Base-by-base conservation (phyloP, 2,113 vertebrate species). In the Argyrosomus japonicus region DNA sequence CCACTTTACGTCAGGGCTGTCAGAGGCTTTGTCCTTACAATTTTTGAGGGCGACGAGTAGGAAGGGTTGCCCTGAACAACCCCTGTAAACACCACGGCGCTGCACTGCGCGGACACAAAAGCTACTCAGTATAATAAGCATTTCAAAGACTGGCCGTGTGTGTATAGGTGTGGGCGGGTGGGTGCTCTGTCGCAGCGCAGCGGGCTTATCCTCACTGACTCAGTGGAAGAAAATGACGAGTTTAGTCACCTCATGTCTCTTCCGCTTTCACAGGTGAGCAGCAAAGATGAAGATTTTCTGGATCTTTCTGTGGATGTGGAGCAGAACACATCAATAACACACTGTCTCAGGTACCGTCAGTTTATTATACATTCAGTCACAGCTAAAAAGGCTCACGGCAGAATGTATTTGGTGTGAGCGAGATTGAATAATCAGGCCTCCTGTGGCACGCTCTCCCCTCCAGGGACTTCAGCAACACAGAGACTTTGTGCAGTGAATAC, bases 281-380 rank as follows among this genome's bases (percentile, higher is more conserved):
- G 98, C 94, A 99, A 99, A 96, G 98, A 99, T 88, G 98, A 99
- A 95, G 98, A 99, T 93, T 99, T 99, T 91, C 96, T 99, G 92
- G 98, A 99, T 90, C 97, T 99, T 80, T 99, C 98, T 88, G 98
- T 99, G 87, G 98, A 99, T 68, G 98, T 99, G 92, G 98, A 99
- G 89, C 98, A 99, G 94, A 99, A 99, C 86, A 99, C 98, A 54
- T 99, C 98, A 14, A 99, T 99, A 89, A 99, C 98, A 72, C 98
- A 99, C 93, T 99, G 98, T 92, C 96, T 99, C 93, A 99, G 98
- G 98, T 99, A 97, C 21, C 87, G 53, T 1, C 25, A 5, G 25
- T 48, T 48, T 48, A 25, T 23, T 43, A 21, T 21, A 17, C 36
- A 9, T 69, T 48, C 25, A 50, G 63, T 47, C 53, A 45, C 8